These are phyloP conservation scores for Gymnodraco acuticeps DNA, from an alignment of 2,797 vertebrate species.

Conservation along the genomic window DNA sequence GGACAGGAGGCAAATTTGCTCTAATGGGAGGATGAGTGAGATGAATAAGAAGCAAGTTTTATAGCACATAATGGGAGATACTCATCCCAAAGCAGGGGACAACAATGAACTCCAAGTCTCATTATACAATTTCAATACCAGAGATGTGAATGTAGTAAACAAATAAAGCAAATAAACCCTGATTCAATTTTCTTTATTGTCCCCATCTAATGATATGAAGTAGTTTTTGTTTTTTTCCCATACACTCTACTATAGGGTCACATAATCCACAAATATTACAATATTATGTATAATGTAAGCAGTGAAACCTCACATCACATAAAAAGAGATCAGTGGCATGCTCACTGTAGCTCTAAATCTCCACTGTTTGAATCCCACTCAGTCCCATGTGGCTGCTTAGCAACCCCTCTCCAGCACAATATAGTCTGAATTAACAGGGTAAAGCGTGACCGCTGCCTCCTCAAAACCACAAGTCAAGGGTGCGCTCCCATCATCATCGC, in stretches of 20 bases:
- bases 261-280: conserved; percentile 28
- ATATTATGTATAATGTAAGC: conserved; percentile 31
- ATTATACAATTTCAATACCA: conserved; percentile 5
- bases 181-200: not conserved
- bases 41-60: conserved; percentile 63
- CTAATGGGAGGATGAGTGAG: conserved; percentile 67
- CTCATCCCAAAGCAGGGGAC: conserved; percentile 21
- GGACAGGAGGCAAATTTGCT: conserved; percentile 63
- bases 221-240: not conserved
- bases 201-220: not conserved
- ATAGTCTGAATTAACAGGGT: conserved; percentile 83
- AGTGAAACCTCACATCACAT: conserved; percentile 52
- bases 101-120: conserved; percentile 17
- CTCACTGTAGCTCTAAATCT: conserved; percentile 72
- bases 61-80: conserved; percentile 41
- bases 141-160: not conserved
- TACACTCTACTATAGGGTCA: conserved; percentile 13
- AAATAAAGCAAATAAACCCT: not conserved
- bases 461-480: conserved; percentile 80
- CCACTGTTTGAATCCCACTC: conserved; percentile 84
- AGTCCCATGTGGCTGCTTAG: conserved; percentile 84
- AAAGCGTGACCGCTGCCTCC: conserved; percentile 82
- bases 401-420: conserved; percentile 85
- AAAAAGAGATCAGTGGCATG: conserved; percentile 62
- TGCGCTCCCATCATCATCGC: conserved; percentile 72